Evolutionary conservation across 2,888 invertebrate genomes (phyloP), one percentile per base, ranked within the genome.

Genomic region (Aphodius sticticus): DNA sequence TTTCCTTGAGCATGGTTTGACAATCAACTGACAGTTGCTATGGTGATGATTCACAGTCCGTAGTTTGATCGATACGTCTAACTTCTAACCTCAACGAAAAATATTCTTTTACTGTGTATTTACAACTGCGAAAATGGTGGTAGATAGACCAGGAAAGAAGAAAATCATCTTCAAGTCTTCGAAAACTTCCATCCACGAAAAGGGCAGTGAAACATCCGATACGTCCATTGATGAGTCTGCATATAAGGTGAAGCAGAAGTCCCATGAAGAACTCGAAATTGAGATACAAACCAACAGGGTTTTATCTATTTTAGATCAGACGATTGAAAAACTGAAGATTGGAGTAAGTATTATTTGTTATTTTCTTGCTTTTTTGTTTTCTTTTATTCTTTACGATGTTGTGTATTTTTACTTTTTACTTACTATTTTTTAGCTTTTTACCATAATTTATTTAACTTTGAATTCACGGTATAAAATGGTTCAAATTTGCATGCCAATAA

Each of bases 261-360:
- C 81, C 14, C 81, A 82, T 2, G 83, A 84, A 69, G 84, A 87
- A 72, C 88, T 91, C 81, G 91, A 92, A 82, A 83, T 92, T 82
- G 90, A 91, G 84, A 92, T 93, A 77, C 91, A 92, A 86, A 89
- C 90, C 2, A 91, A 92, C 80, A 88, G 92, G 37, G 90, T 92
- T 75, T 89, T 91, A 0, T 90, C 90, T 83, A 90, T 92, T 77
- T 83, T 92, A 6, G 89, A 91, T 79, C 91, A 90, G 79, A 87
- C 90, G 0, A 87, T 92, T 4, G 88, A 89, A 78, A 91, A 91
- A 84, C 88, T 90, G 14, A 89, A 90, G 82, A 85, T 92, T n/a
- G 88, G 90, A 35, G 85, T 85, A 82, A 83, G 83, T n/a, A n/a
- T n/a, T n/a, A n/a, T n/a, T n/a, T n/a, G n/a, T n/a, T n/a, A n/a